These are phyloP conservation scores for Charina bottae DNA, from an alignment of 2,113 vertebrate species.

Conservation along the genomic window DNA sequence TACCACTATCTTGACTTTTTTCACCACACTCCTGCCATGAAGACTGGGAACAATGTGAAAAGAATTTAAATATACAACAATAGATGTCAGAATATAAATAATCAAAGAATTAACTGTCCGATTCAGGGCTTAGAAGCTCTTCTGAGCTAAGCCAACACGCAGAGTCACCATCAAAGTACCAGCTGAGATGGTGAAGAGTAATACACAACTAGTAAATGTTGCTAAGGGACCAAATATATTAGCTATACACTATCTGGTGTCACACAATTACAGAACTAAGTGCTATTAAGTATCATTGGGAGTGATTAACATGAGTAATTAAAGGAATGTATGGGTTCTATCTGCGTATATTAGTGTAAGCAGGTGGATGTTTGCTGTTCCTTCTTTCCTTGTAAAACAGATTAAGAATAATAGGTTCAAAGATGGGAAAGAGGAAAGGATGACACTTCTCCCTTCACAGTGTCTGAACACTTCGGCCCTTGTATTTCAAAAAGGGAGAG, in stretches of 20 bases:
- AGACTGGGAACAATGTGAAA: background rate
- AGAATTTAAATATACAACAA: background rate
- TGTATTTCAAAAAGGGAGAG: background rate
- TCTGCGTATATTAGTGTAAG: background rate
- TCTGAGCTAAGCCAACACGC: background rate
- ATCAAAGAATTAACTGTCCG: background rate
- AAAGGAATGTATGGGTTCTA: background rate
- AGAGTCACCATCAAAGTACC: background rate
- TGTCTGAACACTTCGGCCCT: background rate
- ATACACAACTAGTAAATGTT: background rate
- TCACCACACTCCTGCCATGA: background rate
- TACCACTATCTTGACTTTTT: too few relatives aligned
- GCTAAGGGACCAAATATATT: background rate
- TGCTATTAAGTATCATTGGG: background rate
- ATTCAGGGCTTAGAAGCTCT: background rate
- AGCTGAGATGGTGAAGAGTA: background rate
- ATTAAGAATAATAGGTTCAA: background rate
- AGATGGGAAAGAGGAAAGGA: background rate
- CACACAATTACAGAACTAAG: background rate
- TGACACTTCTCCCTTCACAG: fast-evolving
- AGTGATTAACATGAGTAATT: background rate
- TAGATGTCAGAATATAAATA: background rate
- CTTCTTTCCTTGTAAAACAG: background rate
- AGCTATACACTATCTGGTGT: background rate
- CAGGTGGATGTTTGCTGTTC: background rate